Evolutionary conservation across 2,888 invertebrate species (phyloP).

Genomic region (Bimastos eiseni): DNA sequence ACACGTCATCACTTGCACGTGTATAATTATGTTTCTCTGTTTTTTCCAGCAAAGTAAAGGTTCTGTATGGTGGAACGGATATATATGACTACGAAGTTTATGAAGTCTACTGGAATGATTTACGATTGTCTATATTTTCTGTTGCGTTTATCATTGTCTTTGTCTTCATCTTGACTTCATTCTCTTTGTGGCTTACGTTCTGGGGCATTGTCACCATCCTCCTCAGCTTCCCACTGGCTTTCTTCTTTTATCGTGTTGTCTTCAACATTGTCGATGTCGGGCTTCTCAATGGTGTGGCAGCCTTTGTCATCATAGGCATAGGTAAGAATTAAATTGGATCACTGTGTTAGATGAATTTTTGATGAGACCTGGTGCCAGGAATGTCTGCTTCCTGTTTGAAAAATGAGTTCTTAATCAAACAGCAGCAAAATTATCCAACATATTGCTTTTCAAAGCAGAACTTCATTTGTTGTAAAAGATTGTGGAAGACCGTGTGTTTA

Average conservation of each 20-base stretch:
- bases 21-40: neutral
- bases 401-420: no score
- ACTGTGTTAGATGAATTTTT: neutral
- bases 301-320: slow-evolving; percentile 59
- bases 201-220: slow-evolving; percentile 52
- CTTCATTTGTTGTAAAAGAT: neutral
- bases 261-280: slow-evolving; percentile 52
- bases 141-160: slow-evolving; percentile 49
- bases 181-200: slow-evolving; percentile 54
- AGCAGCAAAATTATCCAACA: neutral
- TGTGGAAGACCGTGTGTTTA: neutral
- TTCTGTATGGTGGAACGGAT: slow-evolving; percentile 57
- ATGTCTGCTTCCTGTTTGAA: neutral
- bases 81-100: slow-evolving; percentile 58
- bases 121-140: slow-evolving; percentile 51
- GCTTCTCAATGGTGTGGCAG: slow-evolving; percentile 57
- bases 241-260: slow-evolving; percentile 55
- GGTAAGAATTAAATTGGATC: slow-evolving; percentile 48
- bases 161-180: slow-evolving; percentile 55
- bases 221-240: slow-evolving; percentile 54
- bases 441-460: neutral
- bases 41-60: slow-evolving; percentile 53
- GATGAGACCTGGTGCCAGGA: neutral
- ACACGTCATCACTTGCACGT: neutral
- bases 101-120: slow-evolving; percentile 54